Evolutionary conservation across 2,888 invertebrate genomes (phyloP).

Genomic region (Gastrophysa polygoni): DNA sequence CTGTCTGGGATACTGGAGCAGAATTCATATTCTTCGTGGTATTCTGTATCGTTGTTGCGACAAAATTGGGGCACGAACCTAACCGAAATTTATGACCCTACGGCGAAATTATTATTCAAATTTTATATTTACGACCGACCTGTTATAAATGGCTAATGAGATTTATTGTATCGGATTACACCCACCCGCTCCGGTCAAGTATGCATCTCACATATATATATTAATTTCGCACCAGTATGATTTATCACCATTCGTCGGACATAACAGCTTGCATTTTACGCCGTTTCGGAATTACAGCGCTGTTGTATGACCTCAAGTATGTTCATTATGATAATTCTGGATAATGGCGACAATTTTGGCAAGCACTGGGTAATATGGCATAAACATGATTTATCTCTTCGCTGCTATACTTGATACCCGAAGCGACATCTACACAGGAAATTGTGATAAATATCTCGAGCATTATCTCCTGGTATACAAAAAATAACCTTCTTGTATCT

Average conservation of each 20-base stretch:
- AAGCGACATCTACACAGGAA: background rate
- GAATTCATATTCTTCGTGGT: background rate
- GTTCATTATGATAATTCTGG: background rate
- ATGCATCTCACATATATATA: conserved; percentile 29
- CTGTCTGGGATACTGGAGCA: too few species aligned
- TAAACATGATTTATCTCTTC: background rate
- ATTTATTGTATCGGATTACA: conserved; percentile 38
- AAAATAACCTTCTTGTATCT: conserved; percentile 14
- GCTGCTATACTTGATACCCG: background rate
- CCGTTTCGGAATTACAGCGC: background rate
- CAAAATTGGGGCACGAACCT: conserved; percentile 3
- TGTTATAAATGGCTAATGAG: conserved; percentile 39
- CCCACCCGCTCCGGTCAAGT: conserved; percentile 31
- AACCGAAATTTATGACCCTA: conserved; percentile 34
- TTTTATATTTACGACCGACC: conserved; percentile 41
- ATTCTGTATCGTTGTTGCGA: background rate
- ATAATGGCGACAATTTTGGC: background rate
- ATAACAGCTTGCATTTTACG: conserved; percentile 1
- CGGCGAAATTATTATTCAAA: conserved; percentile 38
- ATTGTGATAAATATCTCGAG: background rate
- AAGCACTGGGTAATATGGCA: background rate
- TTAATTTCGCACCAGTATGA: conserved; percentile 17
- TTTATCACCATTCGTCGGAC: background rate
- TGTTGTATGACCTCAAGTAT: background rate
- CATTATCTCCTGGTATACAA: conserved; percentile 11